These are phyloP conservation scores for Gymnarchus niloticus DNA, from an alignment of 2,113 vertebrate species.

Conservation along the genomic window DNA sequence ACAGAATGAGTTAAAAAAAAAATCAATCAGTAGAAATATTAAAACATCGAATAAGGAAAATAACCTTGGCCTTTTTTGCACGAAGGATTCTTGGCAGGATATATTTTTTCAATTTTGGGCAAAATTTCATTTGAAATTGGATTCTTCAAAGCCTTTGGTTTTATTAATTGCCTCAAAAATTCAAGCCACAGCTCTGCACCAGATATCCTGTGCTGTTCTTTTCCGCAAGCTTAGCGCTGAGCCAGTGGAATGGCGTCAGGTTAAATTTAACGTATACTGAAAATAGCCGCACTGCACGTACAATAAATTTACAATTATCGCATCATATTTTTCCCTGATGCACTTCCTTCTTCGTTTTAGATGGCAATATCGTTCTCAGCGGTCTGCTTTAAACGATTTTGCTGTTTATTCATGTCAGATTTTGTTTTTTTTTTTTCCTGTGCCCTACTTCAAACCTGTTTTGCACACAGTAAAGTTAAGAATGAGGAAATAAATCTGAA, in stretches of 20 bases:
- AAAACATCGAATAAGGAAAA: not conserved
- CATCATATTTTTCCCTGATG: not conserved
- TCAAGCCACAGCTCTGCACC: not conserved
- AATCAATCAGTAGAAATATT: not conserved
- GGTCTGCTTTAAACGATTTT: not conserved
- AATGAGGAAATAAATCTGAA: not conserved
- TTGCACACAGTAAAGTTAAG: not conserved
- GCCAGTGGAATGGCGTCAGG: not conserved
- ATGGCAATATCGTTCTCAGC: not conserved
- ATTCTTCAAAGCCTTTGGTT: not conserved
- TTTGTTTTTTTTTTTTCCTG: not conserved
- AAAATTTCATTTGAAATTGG: not conserved
- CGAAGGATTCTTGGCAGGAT: not conserved
- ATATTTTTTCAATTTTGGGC: not conserved
- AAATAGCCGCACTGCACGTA: not conserved
- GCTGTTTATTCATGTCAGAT: not conserved
- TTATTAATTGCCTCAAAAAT: not conserved
- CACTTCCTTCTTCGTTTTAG: too few relatives aligned
- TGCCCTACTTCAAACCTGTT: not conserved
- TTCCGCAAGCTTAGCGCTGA: not conserved
- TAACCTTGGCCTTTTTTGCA: not conserved
- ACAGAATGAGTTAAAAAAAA: not conserved
- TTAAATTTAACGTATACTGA: not conserved
- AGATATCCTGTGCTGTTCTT: not conserved
- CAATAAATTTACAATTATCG: not conserved